Conservation (phyloP, 2,888 invertebrate species). For the Onchidella celtica region DNA sequence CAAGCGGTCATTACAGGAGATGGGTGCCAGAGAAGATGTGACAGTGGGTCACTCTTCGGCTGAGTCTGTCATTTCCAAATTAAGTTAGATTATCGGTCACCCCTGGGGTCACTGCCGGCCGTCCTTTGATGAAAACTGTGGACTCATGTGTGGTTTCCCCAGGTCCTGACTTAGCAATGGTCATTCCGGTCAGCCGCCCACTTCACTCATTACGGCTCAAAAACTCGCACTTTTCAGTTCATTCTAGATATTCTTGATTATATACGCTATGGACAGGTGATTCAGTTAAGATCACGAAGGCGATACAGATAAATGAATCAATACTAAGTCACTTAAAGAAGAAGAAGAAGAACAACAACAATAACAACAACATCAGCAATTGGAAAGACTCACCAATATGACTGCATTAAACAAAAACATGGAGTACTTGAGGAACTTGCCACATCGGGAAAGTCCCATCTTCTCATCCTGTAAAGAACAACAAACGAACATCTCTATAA, state of each 20-base stretch:
- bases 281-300: not conserved
- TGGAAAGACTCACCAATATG: slow-evolving; percentile 65
- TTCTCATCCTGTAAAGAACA: slow-evolving; percentile 54
- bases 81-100: not conserved
- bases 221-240: not conserved
- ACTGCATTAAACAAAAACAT: slow-evolving; percentile 73
- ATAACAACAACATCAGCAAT: not conserved
- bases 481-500: not conserved
- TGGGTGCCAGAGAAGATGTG: not conserved
- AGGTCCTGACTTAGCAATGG: not conserved
- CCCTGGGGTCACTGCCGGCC: too few relatives aligned
- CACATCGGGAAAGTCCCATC: slow-evolving; percentile 71
- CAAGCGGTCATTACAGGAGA: not conserved
- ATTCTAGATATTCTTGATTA: not conserved
- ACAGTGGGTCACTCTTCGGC: not conserved
- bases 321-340: not conserved
- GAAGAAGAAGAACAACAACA: not conserved
- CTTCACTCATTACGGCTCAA: not conserved
- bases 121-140: not conserved
- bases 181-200: not conserved
- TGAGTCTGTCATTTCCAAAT: not conserved
- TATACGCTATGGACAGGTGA: not conserved
- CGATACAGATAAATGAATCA: too few relatives aligned
- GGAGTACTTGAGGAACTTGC: slow-evolving; percentile 72
- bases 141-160: not conserved